These are phyloP conservation scores for Chiloscyllium plagiosum DNA, from an alignment of 2,113 vertebrate species.

Conservation along the genomic window DNA sequence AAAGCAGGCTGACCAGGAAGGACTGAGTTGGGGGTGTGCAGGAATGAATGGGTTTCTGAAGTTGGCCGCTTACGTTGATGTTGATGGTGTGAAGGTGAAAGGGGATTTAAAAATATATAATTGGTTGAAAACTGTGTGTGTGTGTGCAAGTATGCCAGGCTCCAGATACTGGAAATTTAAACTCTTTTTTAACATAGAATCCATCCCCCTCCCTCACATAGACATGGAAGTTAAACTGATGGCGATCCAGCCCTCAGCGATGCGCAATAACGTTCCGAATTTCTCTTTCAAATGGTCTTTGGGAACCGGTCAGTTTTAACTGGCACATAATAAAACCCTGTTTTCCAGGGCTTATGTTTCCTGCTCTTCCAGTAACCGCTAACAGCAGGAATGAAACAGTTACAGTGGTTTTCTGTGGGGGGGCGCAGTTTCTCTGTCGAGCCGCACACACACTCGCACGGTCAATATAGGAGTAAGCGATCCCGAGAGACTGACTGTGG, in stretches of 20 bases:
- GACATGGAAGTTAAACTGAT: background rate
- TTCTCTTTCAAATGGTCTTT: background rate
- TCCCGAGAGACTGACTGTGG: background rate
- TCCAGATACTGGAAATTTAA: background rate
- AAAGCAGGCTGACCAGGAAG: too few relatives aligned
- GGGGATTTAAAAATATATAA: background rate
- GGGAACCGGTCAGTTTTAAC: background rate
- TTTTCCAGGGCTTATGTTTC: background rate
- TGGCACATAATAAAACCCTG: background rate
- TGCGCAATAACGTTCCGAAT: background rate
- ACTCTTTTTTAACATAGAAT: too few relatives aligned
- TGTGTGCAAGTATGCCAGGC: background rate
- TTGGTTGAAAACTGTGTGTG: background rate
- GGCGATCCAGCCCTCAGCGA: background rate
- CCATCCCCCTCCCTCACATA: background rate
- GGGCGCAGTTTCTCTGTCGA: background rate
- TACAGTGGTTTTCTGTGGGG: background rate
- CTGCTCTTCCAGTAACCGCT: background rate
- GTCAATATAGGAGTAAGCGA: background rate
- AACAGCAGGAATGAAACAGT: background rate
- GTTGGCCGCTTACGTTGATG: background rate
- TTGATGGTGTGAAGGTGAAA: too few relatives aligned
- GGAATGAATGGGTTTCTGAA: too few relatives aligned
- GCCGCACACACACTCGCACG: background rate
- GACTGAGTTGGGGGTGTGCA: too few relatives aligned